Evolutionary conservation across 2,797 vertebrate genomes (phyloP).

Genomic region (Pitangus sulphuratus): DNA sequence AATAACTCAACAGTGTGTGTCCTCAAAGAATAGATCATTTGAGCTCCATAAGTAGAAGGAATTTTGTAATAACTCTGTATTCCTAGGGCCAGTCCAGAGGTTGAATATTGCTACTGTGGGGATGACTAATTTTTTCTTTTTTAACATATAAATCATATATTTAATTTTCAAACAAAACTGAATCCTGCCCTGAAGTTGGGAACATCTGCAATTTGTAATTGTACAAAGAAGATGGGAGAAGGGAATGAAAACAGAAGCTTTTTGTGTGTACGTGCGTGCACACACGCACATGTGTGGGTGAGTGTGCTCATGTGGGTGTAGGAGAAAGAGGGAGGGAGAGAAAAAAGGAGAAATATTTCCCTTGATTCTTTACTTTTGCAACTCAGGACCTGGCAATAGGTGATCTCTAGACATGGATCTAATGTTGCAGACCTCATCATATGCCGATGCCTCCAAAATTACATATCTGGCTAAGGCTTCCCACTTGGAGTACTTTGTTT

Average conservation of each 20-base stretch:
- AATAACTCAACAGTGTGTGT: background rate
- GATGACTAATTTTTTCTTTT: background rate
- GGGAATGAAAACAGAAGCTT: slow-evolving; percentile 36
- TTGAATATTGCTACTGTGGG: background rate
- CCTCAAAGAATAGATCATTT: slow-evolving; percentile 14
- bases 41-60: background rate
- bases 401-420: background rate
- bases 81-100: background rate
- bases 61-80: background rate
- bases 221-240: background rate
- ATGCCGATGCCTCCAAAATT: background rate
- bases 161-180: slow-evolving; percentile 1
- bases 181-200: background rate
- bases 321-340: background rate
- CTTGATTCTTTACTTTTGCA: background rate
- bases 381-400: background rate
- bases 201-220: slow-evolving; percentile 46
- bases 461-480: background rate
- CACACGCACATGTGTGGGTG: background rate
- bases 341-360: background rate
- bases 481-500: background rate
- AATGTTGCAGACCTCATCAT: background rate
- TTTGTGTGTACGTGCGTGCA: slow-evolving; percentile 13
- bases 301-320: background rate
- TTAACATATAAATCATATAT: background rate